Base-by-base conservation (phyloP, 2,113 vertebrate species). In the Eurypyga helias region DNA sequence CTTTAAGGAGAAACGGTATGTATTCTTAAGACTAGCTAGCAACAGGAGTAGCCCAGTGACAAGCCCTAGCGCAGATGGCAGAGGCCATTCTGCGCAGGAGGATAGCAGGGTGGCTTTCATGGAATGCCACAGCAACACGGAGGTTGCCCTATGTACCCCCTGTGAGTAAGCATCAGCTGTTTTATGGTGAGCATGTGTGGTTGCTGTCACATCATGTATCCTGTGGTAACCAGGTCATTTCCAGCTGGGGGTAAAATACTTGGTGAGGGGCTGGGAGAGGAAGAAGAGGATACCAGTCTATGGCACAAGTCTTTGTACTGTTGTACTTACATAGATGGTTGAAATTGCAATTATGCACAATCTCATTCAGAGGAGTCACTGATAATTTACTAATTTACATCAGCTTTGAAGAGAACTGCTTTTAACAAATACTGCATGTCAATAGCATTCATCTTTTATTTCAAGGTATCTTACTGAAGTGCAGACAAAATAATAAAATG, bases 131-230 rank as follows among this genome's bases (percentile, higher is more conserved):
- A 55, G 38, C 1, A 2, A 14, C 21, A 9, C 7, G 31, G 26
- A 54, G 8, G 16, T 18, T 17, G 18, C 34, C 10, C 79, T 46
- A 28, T 41, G 29, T n/a, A 31, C 46, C 52, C 26, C 62, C 46
- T 14, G n/a, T 29, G 21, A 16, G n/a, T 25, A 2, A 14, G 5
- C 3, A 1, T 23, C 0, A 6, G 2, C 6, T 23, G 34, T 31
- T 55, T n/a, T 12, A 4, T 0, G 2, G 34, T 23, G 11, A 55
- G 38, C 38, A 6, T 3, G 13, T 17, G 52, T 9, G 16, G 26
- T 16, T 26, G 66, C 29, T 55, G 17, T 25, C 34, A 28, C 15
- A 55, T 16, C 16, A 4, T 13, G 29, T 65, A 0, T 33, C 26
- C 51, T 36, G 46, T 21, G 31, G 9, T 36, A 29, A n/a, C 23